Percentiles rank a stretch among this genome's conserved stretches.
Conservation (phyloP, 2,113 vertebrate genomes). For the Arenaria interpres region DNA sequence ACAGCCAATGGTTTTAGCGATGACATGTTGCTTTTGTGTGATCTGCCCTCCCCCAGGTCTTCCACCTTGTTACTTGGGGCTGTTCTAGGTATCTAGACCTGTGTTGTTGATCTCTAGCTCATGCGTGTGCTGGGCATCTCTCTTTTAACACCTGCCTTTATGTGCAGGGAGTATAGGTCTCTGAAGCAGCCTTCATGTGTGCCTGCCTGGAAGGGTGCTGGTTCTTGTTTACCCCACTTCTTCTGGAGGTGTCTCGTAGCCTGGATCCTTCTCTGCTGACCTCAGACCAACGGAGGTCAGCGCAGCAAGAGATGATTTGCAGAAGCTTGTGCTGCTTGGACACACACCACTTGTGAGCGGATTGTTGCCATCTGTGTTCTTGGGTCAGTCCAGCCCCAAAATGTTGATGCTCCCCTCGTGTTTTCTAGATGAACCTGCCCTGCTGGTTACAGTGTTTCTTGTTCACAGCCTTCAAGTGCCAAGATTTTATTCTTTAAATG, state of each 20-base stretch:
- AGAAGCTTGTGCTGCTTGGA: background rate
- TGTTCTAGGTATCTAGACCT: background rate
- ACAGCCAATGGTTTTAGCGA: background rate
- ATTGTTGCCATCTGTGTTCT: background rate
- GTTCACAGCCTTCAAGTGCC: background rate
- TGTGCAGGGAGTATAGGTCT: background rate
- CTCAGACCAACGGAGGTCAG: rapidly evolving
- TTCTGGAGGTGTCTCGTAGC: background rate
- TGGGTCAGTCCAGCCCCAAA: background rate
- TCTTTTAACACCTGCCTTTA: background rate
- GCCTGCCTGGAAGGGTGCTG: background rate
- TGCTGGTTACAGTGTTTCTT: background rate
- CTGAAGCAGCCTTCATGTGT: background rate
- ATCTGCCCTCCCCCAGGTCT: background rate
- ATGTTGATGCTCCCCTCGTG: background rate
- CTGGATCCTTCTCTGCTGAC: background rate
- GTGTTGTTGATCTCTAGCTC: background rate
- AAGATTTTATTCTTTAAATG: background rate
- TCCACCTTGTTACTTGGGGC: background rate
- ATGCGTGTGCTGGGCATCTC: background rate
- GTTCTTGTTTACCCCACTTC: background rate
- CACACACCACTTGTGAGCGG: background rate
- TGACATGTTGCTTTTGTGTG: background rate
- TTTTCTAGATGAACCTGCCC: background rate
- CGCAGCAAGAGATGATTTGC: background rate